These are phyloP conservation scores for Vesta saturnalis DNA, from an alignment of 2,888 invertebrate species.

Conservation along the genomic window DNA sequence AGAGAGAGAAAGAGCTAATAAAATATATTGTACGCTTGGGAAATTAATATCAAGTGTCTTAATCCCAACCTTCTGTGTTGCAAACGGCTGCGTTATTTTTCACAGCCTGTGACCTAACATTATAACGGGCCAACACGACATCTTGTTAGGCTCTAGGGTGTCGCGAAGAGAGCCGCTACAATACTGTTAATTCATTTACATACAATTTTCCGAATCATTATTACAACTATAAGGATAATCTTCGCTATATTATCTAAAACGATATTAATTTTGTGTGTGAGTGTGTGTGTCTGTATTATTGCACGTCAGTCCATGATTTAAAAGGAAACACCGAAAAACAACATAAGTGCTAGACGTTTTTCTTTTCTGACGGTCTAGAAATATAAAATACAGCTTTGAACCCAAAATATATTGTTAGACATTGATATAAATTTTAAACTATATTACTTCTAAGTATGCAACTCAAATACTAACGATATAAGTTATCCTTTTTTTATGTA, in stretches of 20 bases:
- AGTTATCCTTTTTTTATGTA: neutral
- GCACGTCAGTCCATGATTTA: neutral
- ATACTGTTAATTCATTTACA: conserved; percentile 55
- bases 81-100: conserved; percentile 62
- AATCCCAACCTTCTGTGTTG: conserved; percentile 61
- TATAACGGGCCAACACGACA: conserved; percentile 57
- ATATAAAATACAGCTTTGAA: neutral
- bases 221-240: conserved; percentile 23
- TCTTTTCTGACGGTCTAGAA: neutral
- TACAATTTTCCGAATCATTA: conserved; percentile 46
- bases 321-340: neutral
- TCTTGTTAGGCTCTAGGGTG: conserved; percentile 52
- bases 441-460: conserved; percentile 1
- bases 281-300: neutral
- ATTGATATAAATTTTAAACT: conserved; percentile 1
- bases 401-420: neutral
- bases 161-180: conserved; percentile 44
- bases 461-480: neutral
- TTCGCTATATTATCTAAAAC: conserved; percentile 4
- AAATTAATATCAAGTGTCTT: conserved; percentile 65
- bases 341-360: neutral
- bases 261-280: neutral
- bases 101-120: conserved; percentile 61
- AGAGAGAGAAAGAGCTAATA: conserved; percentile 63
- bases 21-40: conserved; percentile 64